Evolutionary conservation across 2,888 invertebrate genomes (phyloP), one percentile per base, ranked within the genome.

Genomic region (Cryptocephalus moraei): DNA sequence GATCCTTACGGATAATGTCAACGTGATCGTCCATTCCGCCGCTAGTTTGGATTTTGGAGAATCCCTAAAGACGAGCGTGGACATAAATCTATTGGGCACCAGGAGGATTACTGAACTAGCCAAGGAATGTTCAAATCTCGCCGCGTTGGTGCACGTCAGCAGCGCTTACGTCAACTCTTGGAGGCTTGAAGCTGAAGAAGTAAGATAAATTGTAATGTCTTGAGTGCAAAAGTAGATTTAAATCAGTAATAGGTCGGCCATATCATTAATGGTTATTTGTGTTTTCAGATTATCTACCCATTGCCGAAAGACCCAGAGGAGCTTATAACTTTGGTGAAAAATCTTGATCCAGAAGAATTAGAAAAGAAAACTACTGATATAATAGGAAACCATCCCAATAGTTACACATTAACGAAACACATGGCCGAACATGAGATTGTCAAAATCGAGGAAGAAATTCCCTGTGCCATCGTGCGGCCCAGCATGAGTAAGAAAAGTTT

Each of bases 401-500:
- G 93, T 0, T 97, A 97, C 71, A 95, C 95, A 0, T 91, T 91
- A 61, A 95, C 95, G 0, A 97, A 97, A 70, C 93, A 94, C 57
- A 73, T 97, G 61, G 96, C 92, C 0, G 96, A 97, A 64, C 86
- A 88, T 57, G 85, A 93, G 65, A 81, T 97, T 2, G 78, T 81
- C 36, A 84, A 86, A 49, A 82, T 79, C 55, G 76, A 82, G 0
- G 73, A 74, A 0, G 61, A 74, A 13, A 77, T 95, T 55, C 90
- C 93, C 0, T 82, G 91, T 47, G 82, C 87, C 42, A 93, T 97
- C 52, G 86, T 97, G 1, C 75, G 96, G 33, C 96, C 96, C 4
- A 93, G 93, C 44, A 96, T 96, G 83, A 94, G 89, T 89, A 70
- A 78, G 84, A 77, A 9, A 12, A 36, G 2, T 36, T 36, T 36